phyloP scores from a whole-genome alignment of 2,888 invertebrate species.

The Heliconius cydno region DNA sequence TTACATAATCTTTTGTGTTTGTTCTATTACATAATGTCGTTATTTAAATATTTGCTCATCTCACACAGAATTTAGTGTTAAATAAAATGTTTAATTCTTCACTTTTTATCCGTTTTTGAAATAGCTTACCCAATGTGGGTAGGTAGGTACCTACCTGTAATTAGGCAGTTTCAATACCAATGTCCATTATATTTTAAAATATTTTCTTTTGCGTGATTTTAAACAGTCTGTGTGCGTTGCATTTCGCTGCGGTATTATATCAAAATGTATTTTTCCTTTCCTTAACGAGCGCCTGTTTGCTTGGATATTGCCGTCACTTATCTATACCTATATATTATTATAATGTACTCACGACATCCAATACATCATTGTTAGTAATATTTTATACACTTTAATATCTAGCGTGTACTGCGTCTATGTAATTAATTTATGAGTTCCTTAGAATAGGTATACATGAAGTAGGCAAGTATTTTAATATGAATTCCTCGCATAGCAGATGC shows the following conservation, averaged over 20 bases:
- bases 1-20: too few relatives aligned
- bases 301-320: neutral
- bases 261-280: neutral
- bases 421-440: slow-evolving; percentile 16
- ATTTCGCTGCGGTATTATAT: neutral
- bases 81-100: too few relatives aligned
- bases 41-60: neutral
- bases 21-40: too few relatives aligned
- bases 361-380: slow-evolving; percentile 4
- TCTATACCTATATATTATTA: neutral
- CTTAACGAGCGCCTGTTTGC: neutral
- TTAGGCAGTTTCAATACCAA: too few relatives aligned
- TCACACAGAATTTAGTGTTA: neutral
- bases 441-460: slow-evolving; percentile 6
- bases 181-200: too few relatives aligned
- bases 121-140: too few relatives aligned
- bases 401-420: slow-evolving; percentile 6
- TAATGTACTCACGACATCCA: neutral
- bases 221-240: neutral
- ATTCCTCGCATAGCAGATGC: slow-evolving; percentile 34
- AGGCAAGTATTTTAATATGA: slow-evolving; percentile 27
- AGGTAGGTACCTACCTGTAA: too few relatives aligned
- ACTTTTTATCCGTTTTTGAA: too few relatives aligned
- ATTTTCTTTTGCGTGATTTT: neutral
- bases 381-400: neutral